Evolutionary conservation across 1,140 invertebrate species (phyloP).

Genomic region (Tachypleus tridentatus): DNA sequence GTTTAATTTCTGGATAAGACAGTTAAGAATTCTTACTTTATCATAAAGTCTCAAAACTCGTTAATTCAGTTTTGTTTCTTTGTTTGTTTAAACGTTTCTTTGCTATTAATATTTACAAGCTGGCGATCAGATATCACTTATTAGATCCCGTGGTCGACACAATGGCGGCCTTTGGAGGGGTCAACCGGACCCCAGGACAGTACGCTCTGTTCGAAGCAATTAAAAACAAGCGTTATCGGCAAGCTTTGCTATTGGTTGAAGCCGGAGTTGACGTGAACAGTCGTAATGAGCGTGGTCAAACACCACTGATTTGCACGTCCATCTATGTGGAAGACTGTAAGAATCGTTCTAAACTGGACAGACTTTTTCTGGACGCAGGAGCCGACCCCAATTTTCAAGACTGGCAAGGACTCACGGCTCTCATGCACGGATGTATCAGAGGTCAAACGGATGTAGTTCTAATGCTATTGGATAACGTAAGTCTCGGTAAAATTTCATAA

Average conservation of each 20-base stretch:
- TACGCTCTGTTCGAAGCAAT: slow-evolving; percentile 14
- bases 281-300: slow-evolving; percentile 24
- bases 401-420: slow-evolving; percentile 23
- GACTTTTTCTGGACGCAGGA: slow-evolving; percentile 24
- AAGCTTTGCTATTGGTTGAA: slow-evolving; percentile 26
- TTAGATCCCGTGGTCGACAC: too few relatives aligned
- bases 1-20: too few relatives aligned
- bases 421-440: slow-evolving; percentile 27
- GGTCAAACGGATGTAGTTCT: slow-evolving; percentile 23
- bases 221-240: slow-evolving; percentile 13
- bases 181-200: too few relatives aligned
- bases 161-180: too few relatives aligned
- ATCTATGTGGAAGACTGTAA: slow-evolving; percentile 16
- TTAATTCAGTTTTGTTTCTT: too few relatives aligned
- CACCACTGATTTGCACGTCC: slow-evolving; percentile 24
- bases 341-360: slow-evolving; percentile 19
- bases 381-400: slow-evolving; percentile 27
- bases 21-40: too few relatives aligned
- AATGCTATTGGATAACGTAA: slow-evolving; percentile 25
- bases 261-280: slow-evolving; percentile 26
- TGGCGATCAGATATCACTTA: too few relatives aligned
- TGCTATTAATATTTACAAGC: too few relatives aligned
- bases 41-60: too few relatives aligned
- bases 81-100: too few relatives aligned
- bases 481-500: slow-evolving; percentile 6